These are phyloP conservation scores for Apamea monoglypha DNA, from an alignment of 2,888 invertebrate genomes.

Conservation along the genomic window DNA sequence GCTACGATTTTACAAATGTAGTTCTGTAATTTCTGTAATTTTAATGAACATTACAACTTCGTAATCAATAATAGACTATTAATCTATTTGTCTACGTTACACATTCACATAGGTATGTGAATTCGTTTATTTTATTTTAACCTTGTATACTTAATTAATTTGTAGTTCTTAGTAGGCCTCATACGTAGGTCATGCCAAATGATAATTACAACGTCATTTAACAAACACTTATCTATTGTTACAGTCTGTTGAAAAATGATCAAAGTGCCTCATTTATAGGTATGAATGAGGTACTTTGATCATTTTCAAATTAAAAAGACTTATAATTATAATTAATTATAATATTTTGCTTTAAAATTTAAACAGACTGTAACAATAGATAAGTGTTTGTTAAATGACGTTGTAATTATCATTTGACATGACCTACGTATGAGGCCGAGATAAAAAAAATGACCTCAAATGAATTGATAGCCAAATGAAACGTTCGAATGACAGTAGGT, in stretches of 20 bases:
- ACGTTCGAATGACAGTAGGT: neutral
- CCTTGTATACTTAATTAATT: too few relatives aligned
- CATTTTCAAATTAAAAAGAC: neutral
- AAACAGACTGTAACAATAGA: constrained; percentile 27
- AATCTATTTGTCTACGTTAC: neutral
- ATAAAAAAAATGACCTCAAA: constrained; percentile 40
- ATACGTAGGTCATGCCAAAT: too few relatives aligned
- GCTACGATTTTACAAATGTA: neutral
- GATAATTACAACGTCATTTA: too few relatives aligned
- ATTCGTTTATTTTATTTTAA: too few relatives aligned
- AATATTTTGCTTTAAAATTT: constrained; percentile 5
- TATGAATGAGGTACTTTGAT: neutral
- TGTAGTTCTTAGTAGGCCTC: too few relatives aligned
- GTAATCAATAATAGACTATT: neutral
- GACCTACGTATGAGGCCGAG: constrained; percentile 27
- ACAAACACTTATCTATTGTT: too few relatives aligned
- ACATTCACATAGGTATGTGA: neutral
- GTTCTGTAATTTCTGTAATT: too few relatives aligned
- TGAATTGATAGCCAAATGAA: constrained; percentile 29
- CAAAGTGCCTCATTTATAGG: too few relatives aligned
- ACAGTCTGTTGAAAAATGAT: too few relatives aligned
- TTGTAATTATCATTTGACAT: constrained; percentile 29
- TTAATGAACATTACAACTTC: too few relatives aligned
- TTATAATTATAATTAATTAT: neutral
- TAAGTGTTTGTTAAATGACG: constrained; percentile 34